A percentile compares a stretch with the other conserved stretches of the same genome.
Evolutionary conservation across 2,888 invertebrate genomes (phyloP).

Genomic region (Drosophila rellima): DNA sequence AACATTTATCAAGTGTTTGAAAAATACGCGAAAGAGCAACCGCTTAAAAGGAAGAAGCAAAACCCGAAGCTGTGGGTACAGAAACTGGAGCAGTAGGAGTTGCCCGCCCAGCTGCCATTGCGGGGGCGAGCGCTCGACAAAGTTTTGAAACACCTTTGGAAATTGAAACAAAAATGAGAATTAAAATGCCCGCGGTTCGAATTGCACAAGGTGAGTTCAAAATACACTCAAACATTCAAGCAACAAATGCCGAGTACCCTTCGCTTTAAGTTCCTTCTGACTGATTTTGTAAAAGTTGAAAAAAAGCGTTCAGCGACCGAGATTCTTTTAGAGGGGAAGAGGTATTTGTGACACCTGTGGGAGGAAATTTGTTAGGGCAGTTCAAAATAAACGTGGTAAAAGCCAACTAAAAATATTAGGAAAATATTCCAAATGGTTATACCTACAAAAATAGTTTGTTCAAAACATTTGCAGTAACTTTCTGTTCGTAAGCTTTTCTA

Average conservation of each 20-base stretch:
- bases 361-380: background rate
- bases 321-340: background rate
- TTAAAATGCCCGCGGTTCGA: constrained; percentile 98
- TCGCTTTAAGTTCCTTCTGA: constrained; percentile 1
- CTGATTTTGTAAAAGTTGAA: background rate
- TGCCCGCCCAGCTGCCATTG: constrained; percentile 59
- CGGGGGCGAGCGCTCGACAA: constrained; percentile 63
- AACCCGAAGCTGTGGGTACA: constrained; percentile 6
- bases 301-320: background rate
- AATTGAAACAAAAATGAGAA: constrained; percentile 92
- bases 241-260: background rate
- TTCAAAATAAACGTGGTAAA: background rate
- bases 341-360: background rate
- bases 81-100: constrained; percentile 41
- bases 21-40: constrained; percentile 13
- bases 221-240: background rate
- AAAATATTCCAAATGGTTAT: too few relatives aligned
- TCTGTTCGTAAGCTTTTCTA: too few relatives aligned
- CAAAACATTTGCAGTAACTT: too few relatives aligned
- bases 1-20: constrained; percentile 45
- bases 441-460: too few relatives aligned
- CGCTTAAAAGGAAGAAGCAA: constrained; percentile 19
- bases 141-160: constrained; percentile 69
- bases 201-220: constrained; percentile 95
- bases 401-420: background rate